These are phyloP conservation scores for Ascidia mentula DNA, from an alignment of 23 tunicate genomes.

Conservation along the genomic window DNA sequence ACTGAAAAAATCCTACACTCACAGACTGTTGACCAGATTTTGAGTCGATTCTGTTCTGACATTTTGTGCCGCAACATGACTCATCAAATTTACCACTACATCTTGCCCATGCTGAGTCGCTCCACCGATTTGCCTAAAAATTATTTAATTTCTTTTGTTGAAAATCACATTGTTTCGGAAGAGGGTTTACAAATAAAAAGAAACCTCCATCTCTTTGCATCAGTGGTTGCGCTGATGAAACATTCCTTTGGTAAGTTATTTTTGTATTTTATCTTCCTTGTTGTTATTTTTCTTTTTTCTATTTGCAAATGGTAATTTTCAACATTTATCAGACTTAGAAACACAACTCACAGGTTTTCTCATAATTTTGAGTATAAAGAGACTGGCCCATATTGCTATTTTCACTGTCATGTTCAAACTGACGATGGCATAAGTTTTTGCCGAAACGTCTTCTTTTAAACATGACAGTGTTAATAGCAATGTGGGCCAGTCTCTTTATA, in stretches of 20 bases:
- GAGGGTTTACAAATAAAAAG: neutral
- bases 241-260: constrained; percentile 2
- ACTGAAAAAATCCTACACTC: neutral
- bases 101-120: constrained; percentile 30
- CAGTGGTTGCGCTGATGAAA: constrained; percentile 16
- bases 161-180: neutral
- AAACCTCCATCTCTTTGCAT: constrained; percentile 14
- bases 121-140: constrained; percentile 5
- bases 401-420: no score
- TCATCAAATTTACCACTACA: constrained; percentile 14
- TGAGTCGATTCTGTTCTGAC: constrained; percentile 24
- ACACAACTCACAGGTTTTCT: no score
- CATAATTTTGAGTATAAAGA: no score
- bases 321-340: no score
- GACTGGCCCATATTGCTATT: no score
- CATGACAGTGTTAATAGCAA: no score
- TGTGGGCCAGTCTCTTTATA: no score
- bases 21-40: neutral
- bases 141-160: neutral
- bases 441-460: no score
- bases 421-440: no score
- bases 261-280: no score
- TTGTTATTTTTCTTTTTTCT: no score
- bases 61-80: constrained; percentile 21
- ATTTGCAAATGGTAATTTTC: no score